Conservation (phyloP, 2,888 invertebrate genomes). For the Leptinotarsa tumamoca region DNA sequence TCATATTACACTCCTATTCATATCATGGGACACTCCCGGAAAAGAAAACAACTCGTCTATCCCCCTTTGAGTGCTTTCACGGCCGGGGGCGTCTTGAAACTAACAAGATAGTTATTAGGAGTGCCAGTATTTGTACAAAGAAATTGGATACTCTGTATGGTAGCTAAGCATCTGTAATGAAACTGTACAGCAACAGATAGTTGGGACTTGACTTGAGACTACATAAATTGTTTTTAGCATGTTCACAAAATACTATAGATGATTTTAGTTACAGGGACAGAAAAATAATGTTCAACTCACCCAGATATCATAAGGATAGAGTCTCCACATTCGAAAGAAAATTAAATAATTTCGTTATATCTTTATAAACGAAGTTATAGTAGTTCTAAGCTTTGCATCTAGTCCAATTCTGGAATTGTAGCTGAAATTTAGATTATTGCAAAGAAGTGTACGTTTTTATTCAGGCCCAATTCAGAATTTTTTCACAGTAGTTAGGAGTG, state of each 20-base stretch:
- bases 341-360: too few relatives aligned
- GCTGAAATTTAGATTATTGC: too few relatives aligned
- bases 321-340: too few relatives aligned
- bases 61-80: slow-evolving; percentile 41
- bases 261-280: too few relatives aligned
- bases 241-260: not conserved
- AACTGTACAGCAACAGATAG: slow-evolving; percentile 28
- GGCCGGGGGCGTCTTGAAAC: slow-evolving; percentile 45
- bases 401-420: too few relatives aligned
- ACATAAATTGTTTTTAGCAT: not conserved
- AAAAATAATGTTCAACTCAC: too few relatives aligned
- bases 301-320: too few relatives aligned
- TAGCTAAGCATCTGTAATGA: slow-evolving; percentile 33
- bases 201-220: not conserved
- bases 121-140: slow-evolving; percentile 45
- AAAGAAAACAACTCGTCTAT: slow-evolving; percentile 36
- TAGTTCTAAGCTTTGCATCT: too few relatives aligned
- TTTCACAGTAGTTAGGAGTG: too few relatives aligned
- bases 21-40: slow-evolving; percentile 22
- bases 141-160: slow-evolving; percentile 39
- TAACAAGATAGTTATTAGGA: slow-evolving; percentile 52
- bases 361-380: too few relatives aligned
- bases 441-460: too few relatives aligned
- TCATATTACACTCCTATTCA: not conserved
- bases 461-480: too few relatives aligned